phyloP scores from a whole-genome alignment of 1,140 invertebrate species.

The Hycleus cichorii region DNA sequence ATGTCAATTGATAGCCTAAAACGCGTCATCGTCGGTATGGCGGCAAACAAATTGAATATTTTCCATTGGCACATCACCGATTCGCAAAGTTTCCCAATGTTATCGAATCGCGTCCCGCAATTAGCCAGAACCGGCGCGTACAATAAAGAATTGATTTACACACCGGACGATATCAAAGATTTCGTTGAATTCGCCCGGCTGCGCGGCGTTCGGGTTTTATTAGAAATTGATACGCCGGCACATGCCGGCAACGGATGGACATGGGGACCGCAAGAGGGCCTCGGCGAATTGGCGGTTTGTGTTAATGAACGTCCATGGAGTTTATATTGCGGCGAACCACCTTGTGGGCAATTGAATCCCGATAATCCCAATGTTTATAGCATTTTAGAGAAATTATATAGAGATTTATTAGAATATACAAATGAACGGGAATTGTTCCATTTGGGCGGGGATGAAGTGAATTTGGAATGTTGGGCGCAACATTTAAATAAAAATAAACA shows the following conservation, averaged over 20 bases:
- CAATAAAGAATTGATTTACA: slow-evolving; percentile 59
- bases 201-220: slow-evolving; percentile 61
- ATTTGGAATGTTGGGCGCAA: slow-evolving; percentile 67
- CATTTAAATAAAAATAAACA: slow-evolving; percentile 43
- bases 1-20: slow-evolving; percentile 61
- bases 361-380: slow-evolving; percentile 65
- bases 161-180: slow-evolving; percentile 54
- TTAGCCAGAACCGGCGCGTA: slow-evolving; percentile 70
- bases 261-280: slow-evolving; percentile 59
- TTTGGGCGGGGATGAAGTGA: slow-evolving; percentile 78
- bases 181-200: slow-evolving; percentile 58
- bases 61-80: slow-evolving; percentile 83
- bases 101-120: slow-evolving; percentile 59
- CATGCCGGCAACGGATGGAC: slow-evolving; percentile 76
- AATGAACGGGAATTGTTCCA: slow-evolving; percentile 65
- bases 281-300: slow-evolving; percentile 65
- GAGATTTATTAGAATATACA: slow-evolving; percentile 58
- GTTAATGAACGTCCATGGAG: slow-evolving; percentile 70
- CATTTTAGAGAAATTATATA: slow-evolving; percentile 59
- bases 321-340: slow-evolving; percentile 70
- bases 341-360: slow-evolving; percentile 76
- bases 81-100: slow-evolving; percentile 73
- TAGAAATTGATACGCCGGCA: slow-evolving; percentile 73
- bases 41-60: slow-evolving; percentile 72
- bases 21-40: slow-evolving; percentile 68